Base-by-base conservation (phyloP, 2,797 vertebrate species). In the Lepilemur septentrionalis region DNA sequence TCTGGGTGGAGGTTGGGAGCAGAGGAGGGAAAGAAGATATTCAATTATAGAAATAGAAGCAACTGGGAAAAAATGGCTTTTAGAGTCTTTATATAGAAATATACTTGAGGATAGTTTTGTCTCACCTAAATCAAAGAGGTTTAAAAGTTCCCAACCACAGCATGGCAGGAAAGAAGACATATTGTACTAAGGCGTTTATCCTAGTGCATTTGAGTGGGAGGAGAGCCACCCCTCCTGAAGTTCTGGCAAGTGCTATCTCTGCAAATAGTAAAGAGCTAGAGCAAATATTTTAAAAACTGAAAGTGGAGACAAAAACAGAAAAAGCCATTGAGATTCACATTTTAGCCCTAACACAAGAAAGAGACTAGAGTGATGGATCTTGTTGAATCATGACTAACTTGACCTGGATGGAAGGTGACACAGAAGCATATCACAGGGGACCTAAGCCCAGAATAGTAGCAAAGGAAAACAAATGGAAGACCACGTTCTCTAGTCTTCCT, bases 231-330 rank as follows among this genome's bases (percentile, higher is more conserved):
- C 18, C 69, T 85, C 88, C 78, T 28, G 25, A 70, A 50, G 20
- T 81, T 48, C 55, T 85, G 50, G 90, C 61, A 88, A 89, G 52
- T 61, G 61, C 17, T 30, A 10, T 43, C 13, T 9, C 72, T 96
- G 41, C 25, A 65, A 69, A 65, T 2, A 94, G 2, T 43, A 80
- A 75, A 87, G 30, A 93, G 38, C 32, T 76, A 78, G 11, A 28
- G 25, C n/a, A 93, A 88, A 94, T 85, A 94, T 38, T 89, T 57
- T 48, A n/a, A 83, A 94, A 96, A 59, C 46, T 79, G 32, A 50
- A 84, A 65, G 4, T 52, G 23, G 43, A 95, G 59, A 93, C 28
- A 59, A 78, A 97, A 70, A 59, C 55, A 92, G 41, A 28, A 85
- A 93, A 84, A 12, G 35, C 14, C 41, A 48, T 38, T 78, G 63